Base-by-base conservation (phyloP, 1,140 invertebrate genomes). In the Eumeta japonica region DNA sequence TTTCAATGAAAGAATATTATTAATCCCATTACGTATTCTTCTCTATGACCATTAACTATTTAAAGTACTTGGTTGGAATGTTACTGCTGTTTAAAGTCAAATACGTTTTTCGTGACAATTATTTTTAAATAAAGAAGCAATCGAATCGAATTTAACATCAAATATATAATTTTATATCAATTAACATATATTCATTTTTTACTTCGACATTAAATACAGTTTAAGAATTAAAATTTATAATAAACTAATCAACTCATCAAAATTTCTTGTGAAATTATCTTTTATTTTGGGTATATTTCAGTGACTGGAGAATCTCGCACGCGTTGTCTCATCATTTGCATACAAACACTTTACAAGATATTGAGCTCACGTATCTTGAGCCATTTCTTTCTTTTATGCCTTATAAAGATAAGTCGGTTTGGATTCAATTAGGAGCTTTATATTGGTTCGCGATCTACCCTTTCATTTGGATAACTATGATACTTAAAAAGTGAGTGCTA, bases 261-360 rank as follows among this genome's bases (percentile, higher is more conserved):
- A n/a, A n/a, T n/a, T n/a, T n/a, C n/a, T n/a, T n/a, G n/a, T n/a
- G n/a, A n/a, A n/a, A 29, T 37, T 28, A 28, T 36, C 36, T 47
- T 39, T 41, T 42, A 30, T 37, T 11, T 24, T 31, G n/a, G n/a
- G n/a, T n/a, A n/a, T n/a, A n/a, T 75, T 82, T 55, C 50, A 83
- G 83, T 28, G 81, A 88, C 24, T 92, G 88, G 86, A 78, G 89
- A 35, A 82, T 92, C 28, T 83, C 81, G 0, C 90, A 94, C 51
- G 80, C 79, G 0, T 52, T 92, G 36, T 90, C 88, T 16, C 90
- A 94, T 58, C 90, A 94, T 58, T 61, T 88, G 15, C 88, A 85
- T 55, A 81, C 90, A 0, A 94, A 94, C 51, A 90, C 89, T 0
- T 64, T 83, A 2, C 76, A 84, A 53, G 90, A 93, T 62, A 67